These are phyloP conservation scores for Entomobrya multifasciata DNA, from an alignment of 2,888 invertebrate genomes.

Conservation along the genomic window DNA sequence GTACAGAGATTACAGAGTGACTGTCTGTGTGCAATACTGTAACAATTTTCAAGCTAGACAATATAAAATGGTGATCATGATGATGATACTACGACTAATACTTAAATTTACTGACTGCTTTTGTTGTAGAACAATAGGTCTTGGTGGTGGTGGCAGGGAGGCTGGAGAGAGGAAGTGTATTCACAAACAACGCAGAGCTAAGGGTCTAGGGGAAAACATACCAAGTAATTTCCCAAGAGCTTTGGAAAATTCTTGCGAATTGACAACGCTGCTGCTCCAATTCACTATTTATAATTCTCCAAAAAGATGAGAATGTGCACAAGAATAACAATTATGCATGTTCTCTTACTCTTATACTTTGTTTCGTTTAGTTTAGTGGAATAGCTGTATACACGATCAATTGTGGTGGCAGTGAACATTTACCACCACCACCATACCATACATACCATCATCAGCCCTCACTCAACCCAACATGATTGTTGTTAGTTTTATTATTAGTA, in stretches of 20 bases:
- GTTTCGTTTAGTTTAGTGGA: not conserved
- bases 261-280: slow-evolving; percentile 52
- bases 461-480: not conserved
- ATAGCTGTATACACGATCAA: no score
- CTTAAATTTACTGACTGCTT: not conserved
- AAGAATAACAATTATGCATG: slow-evolving; percentile 43
- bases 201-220: slow-evolving; percentile 43
- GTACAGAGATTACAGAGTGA: no score
- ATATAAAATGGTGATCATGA: no score
- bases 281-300: slow-evolving; percentile 62
- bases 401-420: no score
- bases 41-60: no score
- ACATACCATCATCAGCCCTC: no score
- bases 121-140: no score
- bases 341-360: not conserved
- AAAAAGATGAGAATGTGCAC: slow-evolving; percentile 26
- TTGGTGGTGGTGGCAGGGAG: slow-evolving; percentile 40
- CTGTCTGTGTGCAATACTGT: no score
- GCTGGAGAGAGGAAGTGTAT: slow-evolving; percentile 3
- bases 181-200: not conserved
- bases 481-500: not conserved
- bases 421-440: no score
- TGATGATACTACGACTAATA: no score
- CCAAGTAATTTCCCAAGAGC: slow-evolving; percentile 70
- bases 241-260: slow-evolving; percentile 56